Evolutionary conservation across 2,797 vertebrate species (phyloP), one percentile per base, ranked within the genome.

Genomic region (Rhyacichthys aspro): DNA sequence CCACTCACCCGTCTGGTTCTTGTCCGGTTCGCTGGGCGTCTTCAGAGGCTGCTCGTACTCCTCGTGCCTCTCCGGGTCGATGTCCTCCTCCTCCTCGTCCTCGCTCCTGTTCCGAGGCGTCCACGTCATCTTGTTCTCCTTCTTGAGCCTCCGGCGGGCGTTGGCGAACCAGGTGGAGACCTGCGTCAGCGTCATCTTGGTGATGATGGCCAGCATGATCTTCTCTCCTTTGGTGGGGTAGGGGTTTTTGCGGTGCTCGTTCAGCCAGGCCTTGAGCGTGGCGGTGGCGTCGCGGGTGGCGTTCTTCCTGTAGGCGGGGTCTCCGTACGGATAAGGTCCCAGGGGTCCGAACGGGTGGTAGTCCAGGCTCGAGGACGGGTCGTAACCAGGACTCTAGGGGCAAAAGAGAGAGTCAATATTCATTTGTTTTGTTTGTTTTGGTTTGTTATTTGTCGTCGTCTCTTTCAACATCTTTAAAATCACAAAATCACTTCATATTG

Each of bases 1-100:
- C 7, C 23, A 72, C 86, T 61, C 70, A 91, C 90, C 85, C 16
- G 69, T 56, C 23, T 88, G 90, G 6, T 87, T 74, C 34, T 87
- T 89, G n/a, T 86, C 79, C n/a, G 91, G 74, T 7, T 87, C 87
- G 36, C 86, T 85, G 3, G 72, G 86, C 0, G 81, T 23, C 78
- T 95, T 95, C 52, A 89, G 79, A 0, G 88, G 84, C 60, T 95
- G 94, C 0, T 90, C 85, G 0, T 95, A 94, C 1, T 96, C 95
- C 12, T 96, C 94, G 11, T 94, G 94, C 64, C 94, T 94, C 86
- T 97, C 95, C 61, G 95, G 84, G 62, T 98, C 95, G 3, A 95
- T 94, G 80, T 97, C 95, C 38, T 97, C 96, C 11, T 98, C 95
- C 48, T 96, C 96, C 78, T 97, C 95, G 43, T 97, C 96, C 81